Evolutionary conservation across 2,888 invertebrate species (phyloP), one percentile per base, ranked within the genome.

Genomic region (Trileptium ribeirensis): DNA sequence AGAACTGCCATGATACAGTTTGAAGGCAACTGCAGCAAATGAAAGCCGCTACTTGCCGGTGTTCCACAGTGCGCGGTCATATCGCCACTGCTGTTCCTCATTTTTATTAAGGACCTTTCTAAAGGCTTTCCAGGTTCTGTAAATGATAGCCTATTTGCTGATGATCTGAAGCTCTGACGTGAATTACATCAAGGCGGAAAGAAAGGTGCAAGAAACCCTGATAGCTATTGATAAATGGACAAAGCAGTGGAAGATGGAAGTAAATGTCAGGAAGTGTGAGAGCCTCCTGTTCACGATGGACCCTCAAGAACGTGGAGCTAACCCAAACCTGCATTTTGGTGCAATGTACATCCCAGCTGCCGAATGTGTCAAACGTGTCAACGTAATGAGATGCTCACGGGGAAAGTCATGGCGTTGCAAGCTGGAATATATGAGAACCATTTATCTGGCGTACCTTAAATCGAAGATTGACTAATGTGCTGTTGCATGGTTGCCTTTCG

Each of bases 261-360:
- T 70, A 70, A 70, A 70, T 31, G 74, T 70, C 15, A 15, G 8
- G 8, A 70, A 70, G n/a, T 70, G 74, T 70, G 74, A 70, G n/a
- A 36, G 33, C 74, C 8, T 36, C 15, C 3, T 70, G n/a, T 70
- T 70, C 70, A 36, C 70, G 15, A 70, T 33, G 36, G 70, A 70
- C 70, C 70, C 70, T 19, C 3, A n/a, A 8, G 70, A 70, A 70
- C 31, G 31, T 8, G n/a, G n/a, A 70, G 33, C n/a, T 15, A 70
- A 29, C 15, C 3, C 70, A 8, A 70, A 8, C n/a, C 70, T 70
- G 70, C 3, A 70, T 8, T 36, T 19, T 70, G 74, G 74, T 15
- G 8, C 8, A 70, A 31, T 15, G 8, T 8, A 8, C 19, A 36
- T 36, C n/a, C 33, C 74, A 70, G 8, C 74, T 8, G 74, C n/a